Evolutionary conservation across 2,888 invertebrate genomes (phyloP), one percentile per base, ranked within the genome.

Genomic region (Prostheceraeus crozeri): DNA sequence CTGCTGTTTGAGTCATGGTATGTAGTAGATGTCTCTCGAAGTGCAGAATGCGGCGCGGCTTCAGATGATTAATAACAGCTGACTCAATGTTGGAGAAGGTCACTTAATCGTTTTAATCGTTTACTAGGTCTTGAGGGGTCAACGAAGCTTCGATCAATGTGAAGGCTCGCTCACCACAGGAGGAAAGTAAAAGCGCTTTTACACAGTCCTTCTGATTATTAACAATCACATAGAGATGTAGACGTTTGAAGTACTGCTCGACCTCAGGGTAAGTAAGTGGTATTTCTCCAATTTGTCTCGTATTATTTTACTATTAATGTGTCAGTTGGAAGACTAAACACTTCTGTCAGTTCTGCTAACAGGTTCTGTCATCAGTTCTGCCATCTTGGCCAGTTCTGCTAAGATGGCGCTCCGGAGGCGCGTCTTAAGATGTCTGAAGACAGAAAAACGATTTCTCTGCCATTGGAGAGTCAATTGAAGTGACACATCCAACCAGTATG

Each of bases 231-330:
- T 28, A 28, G n/a, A 55, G 40, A 35, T 33, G 55, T 46, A 52
- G 48, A 19, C 55, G 31, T 14, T 55, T 33, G 55, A 55, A 55
- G 21, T 55, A 55, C 19, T 52, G 30, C 52, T 55, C 55, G 8
- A 54, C 45, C 30, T 55, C 48, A 14, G 52, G 14, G 25, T 55
- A 55, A 52, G 55, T 16, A 30, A 55, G 16, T 25, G 55, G 55
- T 21, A 55, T 45, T 14, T 48, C 55, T 16, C 8, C 30, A 16
- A 55, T 16, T 54, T 48, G n/a, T n/a, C n/a, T n/a, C n/a, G n/a
- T n/a, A n/a, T n/a, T n/a, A n/a, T n/a, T n/a, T n/a, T n/a, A n/a
- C n/a, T n/a, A n/a, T n/a, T n/a, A n/a, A n/a, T n/a, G n/a, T n/a
- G n/a, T n/a, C n/a, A n/a, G n/a, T n/a, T n/a, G n/a, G n/a, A n/a